Base-by-base conservation (phyloP, 2,888 invertebrate species). In the Erpobdella octoculata region DNA sequence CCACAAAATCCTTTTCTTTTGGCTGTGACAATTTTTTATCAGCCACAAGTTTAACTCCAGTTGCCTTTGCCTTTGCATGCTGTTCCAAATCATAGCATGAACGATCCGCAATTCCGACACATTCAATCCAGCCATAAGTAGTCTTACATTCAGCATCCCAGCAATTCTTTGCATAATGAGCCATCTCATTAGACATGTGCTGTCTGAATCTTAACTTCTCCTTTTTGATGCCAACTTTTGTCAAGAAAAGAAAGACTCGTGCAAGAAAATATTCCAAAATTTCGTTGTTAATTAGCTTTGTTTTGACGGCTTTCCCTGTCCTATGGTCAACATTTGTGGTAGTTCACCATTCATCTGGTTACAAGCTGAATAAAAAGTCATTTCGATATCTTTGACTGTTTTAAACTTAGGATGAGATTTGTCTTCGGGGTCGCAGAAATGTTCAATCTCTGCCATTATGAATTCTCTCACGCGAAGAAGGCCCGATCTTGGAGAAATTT, bases 361-460 rank as follows among this genome's bases (percentile, higher is more conserved):
- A 81, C 93, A 90, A 21, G 95, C 97, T 0, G 97, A 95, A 81
- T 95, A 97, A 33, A 99, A 84, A 8, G 89, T 85, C 85, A 98
- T 85, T 77, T 87, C 86, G 0, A 90, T 89, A 78, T 91, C 86
- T 78, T 88, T 88, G 0, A 96, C 87, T 0, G 37, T 48, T 73
- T 86, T 85, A 84, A 99, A 98, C 84, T 96, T 97, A 0, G 91
- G 89, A 84, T 96, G 94, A 33, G 76, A 76, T 74, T 87, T 96
- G 78, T 90, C 87, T 0, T 79, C 83, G 0, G 95, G 93, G 85
- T 98, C 96, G 83, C 96, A 95, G 83, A 99, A 99, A 85, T 99
- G 96, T 84, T 99, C 98, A 78, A 99, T 98, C 86, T 99, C 98
- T 74, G 95, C 96, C 97, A 99, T 97, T 0, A 96, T 97, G 81